Evolutionary conservation across 2,797 vertebrate genomes (phyloP), one percentile per base, ranked within the genome.

Genomic region (Spea hammondii): DNA sequence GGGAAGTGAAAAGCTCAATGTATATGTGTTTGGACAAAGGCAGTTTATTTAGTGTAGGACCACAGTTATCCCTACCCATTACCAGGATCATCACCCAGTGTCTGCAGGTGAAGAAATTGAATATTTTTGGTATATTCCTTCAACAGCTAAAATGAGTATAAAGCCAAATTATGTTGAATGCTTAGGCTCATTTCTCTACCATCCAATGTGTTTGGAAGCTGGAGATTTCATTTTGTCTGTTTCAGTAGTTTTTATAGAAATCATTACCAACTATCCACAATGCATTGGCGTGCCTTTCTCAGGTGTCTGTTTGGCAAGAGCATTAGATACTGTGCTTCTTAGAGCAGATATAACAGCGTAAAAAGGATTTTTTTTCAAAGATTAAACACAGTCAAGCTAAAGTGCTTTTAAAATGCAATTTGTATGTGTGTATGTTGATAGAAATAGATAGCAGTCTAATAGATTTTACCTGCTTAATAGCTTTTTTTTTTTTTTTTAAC

Each of bases 101-200:
- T 65, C 66, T 74, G 55, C 64, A 69, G 49, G 70, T 79, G 72
- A 70, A 65, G 68, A 49, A 64, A 79, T 79, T 79, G 72, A 74
- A 70, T 79, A 73, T 72, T 71, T 68, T 62, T 66, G 72, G 59
- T 64, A 55, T 13, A 12, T 65, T 78, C 47, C 54, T 53, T 45
- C 12, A 60, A 12, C 65, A 60, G 64, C 70, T 72, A 48, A 69
- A 53, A 59, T 59, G 12, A 5, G 13, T 59, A 12, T 10, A 59
- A 12, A 3, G 11, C 11, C 5, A 8, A 9, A 13, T 59, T 1
- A 17, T 62, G 17, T 62, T 62, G 9, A 17, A 62, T 62, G 32
- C 32, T 32, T 32, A 62, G n/a, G 14, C 32, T 62, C 59, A 6
- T 32, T 57, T 57, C 9, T 5, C n/a, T n/a, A 59, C 11, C 55